These are phyloP conservation scores for Epirrita christyi DNA, from an alignment of 2,888 invertebrate species.

Conservation along the genomic window DNA sequence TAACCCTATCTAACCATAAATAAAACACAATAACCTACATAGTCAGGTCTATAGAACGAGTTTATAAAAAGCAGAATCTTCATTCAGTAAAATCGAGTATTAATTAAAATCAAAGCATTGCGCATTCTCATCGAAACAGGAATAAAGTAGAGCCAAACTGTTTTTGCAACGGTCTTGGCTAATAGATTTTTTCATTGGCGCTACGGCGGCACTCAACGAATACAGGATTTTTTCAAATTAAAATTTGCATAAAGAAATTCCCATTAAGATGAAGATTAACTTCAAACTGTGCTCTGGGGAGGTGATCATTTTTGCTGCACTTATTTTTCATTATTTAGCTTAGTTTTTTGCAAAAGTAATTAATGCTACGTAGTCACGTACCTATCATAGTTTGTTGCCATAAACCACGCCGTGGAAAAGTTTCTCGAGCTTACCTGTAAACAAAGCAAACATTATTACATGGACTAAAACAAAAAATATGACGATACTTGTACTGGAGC, in stretches of 20 bases:
- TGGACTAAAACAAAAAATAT: slow-evolving; percentile 14
- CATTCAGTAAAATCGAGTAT: slow-evolving; percentile 22
- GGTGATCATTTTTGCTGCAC: slow-evolving; percentile 46
- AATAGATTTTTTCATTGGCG: slow-evolving; percentile 64
- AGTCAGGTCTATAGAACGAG: too few relatives aligned
- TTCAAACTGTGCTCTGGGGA: slow-evolving; percentile 53
- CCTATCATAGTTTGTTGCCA: neutral
- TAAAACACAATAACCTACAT: too few relatives aligned
- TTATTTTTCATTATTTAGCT: slow-evolving; percentile 8
- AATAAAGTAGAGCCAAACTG: slow-evolving; percentile 40
- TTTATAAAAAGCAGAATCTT: slow-evolving; percentile 9
- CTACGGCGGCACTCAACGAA: slow-evolving; percentile 50
- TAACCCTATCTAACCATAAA: too few relatives aligned
- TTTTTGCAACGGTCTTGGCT: slow-evolving; percentile 53
- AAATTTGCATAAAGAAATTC: slow-evolving; percentile 67
- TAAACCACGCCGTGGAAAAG: slow-evolving; percentile 9
- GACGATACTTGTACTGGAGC: slow-evolving; percentile 16
- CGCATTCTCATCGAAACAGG: slow-evolving; percentile 48
- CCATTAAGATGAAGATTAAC: slow-evolving; percentile 63
- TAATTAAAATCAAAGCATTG: slow-evolving; percentile 39
- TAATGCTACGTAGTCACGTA: neutral
- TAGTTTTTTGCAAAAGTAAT: neutral
- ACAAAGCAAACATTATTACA: slow-evolving; percentile 18
- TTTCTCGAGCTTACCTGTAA: slow-evolving; percentile 33
- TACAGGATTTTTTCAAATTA: slow-evolving; percentile 59